These are phyloP conservation scores for Hypanus sabinus DNA, from an alignment of 2,113 vertebrate genomes.

Conservation along the genomic window DNA sequence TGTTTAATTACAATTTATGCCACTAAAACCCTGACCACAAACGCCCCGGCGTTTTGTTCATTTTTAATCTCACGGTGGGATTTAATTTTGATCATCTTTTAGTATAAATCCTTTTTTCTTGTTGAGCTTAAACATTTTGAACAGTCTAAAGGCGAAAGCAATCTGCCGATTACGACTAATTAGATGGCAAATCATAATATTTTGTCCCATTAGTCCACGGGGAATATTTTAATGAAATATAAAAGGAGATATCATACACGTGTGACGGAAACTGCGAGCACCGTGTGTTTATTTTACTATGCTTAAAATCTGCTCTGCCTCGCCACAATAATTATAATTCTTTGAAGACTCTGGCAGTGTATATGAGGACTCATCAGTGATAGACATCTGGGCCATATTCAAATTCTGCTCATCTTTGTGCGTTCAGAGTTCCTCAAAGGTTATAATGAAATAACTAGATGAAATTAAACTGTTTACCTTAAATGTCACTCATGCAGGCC, in stretches of 20 bases:
- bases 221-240: conserved; percentile 30
- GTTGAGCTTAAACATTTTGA: not conserved
- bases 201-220: not conserved
- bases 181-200: conserved; percentile 18
- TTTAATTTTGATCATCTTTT: conserved; percentile 42
- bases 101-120: not conserved
- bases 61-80: conserved; percentile 55
- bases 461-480: conserved; percentile 88
- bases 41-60: conserved; percentile 62
- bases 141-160: not conserved
- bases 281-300: not conserved
- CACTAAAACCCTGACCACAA: conserved; percentile 72
- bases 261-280: not conserved
- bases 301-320: not conserved
- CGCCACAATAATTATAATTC: not conserved
- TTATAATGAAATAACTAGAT: conserved; percentile 70
- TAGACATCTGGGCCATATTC: conserved; percentile 34
- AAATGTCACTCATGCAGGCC: conserved; percentile 84
- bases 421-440: conserved; percentile 48
- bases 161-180: conserved; percentile 1
- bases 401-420: conserved; percentile 39
- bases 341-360: not conserved
- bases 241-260: not conserved
- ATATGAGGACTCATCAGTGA: not conserved
- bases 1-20: conserved; percentile 91